Evolutionary conservation across 2,888 invertebrate species (phyloP).

Genomic region (Aphidoletes aphidimyza): DNA sequence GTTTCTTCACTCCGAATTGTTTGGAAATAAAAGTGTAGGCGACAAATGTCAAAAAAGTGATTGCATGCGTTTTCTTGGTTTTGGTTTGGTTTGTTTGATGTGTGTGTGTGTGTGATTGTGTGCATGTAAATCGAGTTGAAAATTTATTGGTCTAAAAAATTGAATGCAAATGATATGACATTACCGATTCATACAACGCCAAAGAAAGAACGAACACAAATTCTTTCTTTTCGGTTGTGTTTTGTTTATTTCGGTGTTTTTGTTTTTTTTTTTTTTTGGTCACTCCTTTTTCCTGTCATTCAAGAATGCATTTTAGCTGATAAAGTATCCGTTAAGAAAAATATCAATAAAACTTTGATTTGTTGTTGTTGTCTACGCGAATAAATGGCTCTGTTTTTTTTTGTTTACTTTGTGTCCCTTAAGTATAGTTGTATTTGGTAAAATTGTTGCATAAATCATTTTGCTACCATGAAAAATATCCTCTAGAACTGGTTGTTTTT

Average conservation of each 20-base stretch:
- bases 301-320: conserved; percentile 14
- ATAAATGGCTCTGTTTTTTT: not conserved
- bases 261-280: too few species aligned
- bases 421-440: not conserved
- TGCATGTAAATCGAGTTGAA: conserved; percentile 13
- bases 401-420: conserved; percentile 37
- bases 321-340: conserved; percentile 29
- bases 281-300: not conserved
- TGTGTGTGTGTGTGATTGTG: not conserved
- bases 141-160: conserved; percentile 25
- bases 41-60: not conserved
- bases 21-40: too few species aligned
- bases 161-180: not conserved
- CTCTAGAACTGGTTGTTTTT: not conserved
- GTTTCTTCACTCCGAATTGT: too few species aligned
- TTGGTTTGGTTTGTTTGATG: too few species aligned
- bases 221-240: too few species aligned
- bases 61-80: not conserved
- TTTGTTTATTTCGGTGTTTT: too few species aligned
- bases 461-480: not conserved
- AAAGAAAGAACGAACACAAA: too few species aligned
- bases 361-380: not conserved
- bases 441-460: not conserved
- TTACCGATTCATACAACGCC: too few species aligned
- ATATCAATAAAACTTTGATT: conserved; percentile 24